phyloP scores from a whole-genome alignment of 2,113 vertebrate species.

The Ascaphus truei region DNA sequence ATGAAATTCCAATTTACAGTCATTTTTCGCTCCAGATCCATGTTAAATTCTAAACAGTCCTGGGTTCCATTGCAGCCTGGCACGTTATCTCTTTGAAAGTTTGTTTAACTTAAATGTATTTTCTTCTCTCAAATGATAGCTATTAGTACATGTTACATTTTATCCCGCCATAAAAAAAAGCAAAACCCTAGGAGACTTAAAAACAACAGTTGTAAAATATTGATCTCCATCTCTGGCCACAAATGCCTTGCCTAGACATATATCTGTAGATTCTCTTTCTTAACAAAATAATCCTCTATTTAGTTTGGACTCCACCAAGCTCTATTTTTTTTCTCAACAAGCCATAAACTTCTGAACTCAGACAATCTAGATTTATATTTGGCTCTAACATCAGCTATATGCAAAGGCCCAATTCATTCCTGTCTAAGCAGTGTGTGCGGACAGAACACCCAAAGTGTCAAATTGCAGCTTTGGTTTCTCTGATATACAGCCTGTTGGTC shows the following conservation, averaged over 20 bases:
- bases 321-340: slow-evolving; percentile 16
- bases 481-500: slow-evolving; percentile 36
- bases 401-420: slow-evolving; percentile 3
- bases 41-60: neutral
- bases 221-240: slow-evolving; percentile 15
- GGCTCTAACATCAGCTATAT: neutral
- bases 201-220: slow-evolving; percentile 34
- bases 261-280: slow-evolving; percentile 17
- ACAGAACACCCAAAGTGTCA: slow-evolving; percentile 53
- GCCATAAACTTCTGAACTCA: slow-evolving; percentile 10
- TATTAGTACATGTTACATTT: too few relatives aligned
- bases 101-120: slow-evolving; percentile 5
- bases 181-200: slow-evolving; percentile 12
- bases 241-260: slow-evolving; percentile 1
- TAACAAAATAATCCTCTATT: slow-evolving; percentile 15
- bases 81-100: slow-evolving; percentile 4
- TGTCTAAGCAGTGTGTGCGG: slow-evolving; percentile 38
- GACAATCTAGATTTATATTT: slow-evolving; percentile 1
- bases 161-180: too few relatives aligned
- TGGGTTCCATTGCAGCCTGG: neutral
- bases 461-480: slow-evolving; percentile 37
- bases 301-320: neutral
- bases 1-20: too few relatives aligned
- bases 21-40: too few relatives aligned
- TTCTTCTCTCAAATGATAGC: too few relatives aligned